These are phyloP conservation scores for Halocynthia roretzi DNA, from an alignment of 23 tunicate genomes.

Conservation along the genomic window DNA sequence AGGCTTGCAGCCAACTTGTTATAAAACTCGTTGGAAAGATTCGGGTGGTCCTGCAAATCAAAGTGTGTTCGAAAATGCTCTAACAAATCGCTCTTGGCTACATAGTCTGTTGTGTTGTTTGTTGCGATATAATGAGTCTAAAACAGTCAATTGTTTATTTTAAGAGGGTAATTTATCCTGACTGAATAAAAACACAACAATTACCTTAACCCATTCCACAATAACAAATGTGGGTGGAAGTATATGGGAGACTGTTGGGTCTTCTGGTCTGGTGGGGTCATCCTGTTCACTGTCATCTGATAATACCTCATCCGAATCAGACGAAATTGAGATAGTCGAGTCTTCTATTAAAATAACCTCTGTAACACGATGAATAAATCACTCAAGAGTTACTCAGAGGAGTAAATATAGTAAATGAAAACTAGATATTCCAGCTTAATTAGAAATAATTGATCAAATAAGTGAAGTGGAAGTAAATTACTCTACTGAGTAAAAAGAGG, in stretches of 20 bases:
- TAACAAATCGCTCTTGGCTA: constrained; percentile 29
- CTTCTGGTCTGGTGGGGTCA: neutral
- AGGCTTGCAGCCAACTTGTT: constrained; percentile 22
- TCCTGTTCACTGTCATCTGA: neutral
- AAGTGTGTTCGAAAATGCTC: constrained; percentile 28
- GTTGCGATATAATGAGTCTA: constrained; percentile 32
- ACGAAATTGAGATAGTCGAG: neutral
- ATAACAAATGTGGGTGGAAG: constrained; percentile 30
- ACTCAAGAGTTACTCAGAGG: neutral
- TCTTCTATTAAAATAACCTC: constrained; percentile 3
- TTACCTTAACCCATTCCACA: constrained; percentile 32
- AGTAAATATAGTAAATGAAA: too few species aligned
- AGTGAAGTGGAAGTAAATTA: too few species aligned
- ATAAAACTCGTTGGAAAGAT: constrained; percentile 28
- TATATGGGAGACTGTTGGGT: neutral
- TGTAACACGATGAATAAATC: neutral
- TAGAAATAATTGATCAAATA: too few species aligned
- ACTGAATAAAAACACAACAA: neutral
- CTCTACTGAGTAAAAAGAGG: too few species aligned
- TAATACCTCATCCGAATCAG: neutral
- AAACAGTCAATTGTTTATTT: neutral
- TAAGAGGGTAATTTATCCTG: too few species aligned
- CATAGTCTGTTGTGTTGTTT: constrained; percentile 16
- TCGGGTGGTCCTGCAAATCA: constrained; percentile 20
- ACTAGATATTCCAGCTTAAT: too few species aligned